Base-by-base conservation (phyloP, 2,113 vertebrate species). In the Catharus minimus region DNA sequence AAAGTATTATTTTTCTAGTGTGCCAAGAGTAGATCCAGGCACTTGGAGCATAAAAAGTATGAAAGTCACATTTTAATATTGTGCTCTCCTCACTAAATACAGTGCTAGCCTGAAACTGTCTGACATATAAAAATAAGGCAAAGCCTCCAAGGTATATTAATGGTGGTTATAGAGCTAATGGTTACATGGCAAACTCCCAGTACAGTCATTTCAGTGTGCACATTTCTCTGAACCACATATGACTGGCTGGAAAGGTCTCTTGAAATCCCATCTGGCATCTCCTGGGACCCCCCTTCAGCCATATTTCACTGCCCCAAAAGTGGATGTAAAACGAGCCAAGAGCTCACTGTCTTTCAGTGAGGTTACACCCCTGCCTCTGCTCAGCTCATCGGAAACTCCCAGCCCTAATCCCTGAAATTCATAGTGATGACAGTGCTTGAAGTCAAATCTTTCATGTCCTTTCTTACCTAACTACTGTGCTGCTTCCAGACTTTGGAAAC, bases 21-120 rank as follows among this genome's bases (percentile, higher is more conserved):
- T 94, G 94, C 89, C 94, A 96, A 87, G 89, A 96, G 89, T n/a
- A 87, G 84, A 95, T 95, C 92, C 92, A 95, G 86, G 88, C 90
- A 88, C 77, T 95, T 65, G 95, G 71, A 95, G 83, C 83, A 69
- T 92, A 93, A 85, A 92, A 93, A 82, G 83, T 96, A 93, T 93
- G 90, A 95, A 96, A 95, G 89, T 94, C 95, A 93, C 86, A 94
- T 94, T 95, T 96, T 93, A 92, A 95, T 95, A 93, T 87, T 87
- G 78, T 76, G 81, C 78, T 94, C 27, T 86, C 89, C 84, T 90
- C 78, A 58, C 92, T 82, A 79, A 94, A 86, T 76, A 66, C 81
- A 28, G 90, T 21, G 84, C 89, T 94, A 83, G 86, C 61, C 93
- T 95, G 90, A 79, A 90, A 58, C 66, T 49, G 72, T 62, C 92